Conservation (phyloP, 2,888 invertebrate species). For the Drosophila lacicola region DNA sequence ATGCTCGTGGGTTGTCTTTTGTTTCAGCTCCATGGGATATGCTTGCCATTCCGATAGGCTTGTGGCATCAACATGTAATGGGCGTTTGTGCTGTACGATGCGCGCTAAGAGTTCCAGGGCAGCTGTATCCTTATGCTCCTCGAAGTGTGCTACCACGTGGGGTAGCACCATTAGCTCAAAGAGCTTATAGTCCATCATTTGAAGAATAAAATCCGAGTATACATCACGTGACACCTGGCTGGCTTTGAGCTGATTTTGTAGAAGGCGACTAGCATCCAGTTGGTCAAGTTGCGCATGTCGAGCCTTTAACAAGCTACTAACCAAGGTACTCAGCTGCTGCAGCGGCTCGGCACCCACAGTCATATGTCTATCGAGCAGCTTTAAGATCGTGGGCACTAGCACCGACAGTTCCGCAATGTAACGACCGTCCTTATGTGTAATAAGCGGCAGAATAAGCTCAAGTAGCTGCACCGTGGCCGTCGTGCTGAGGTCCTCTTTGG, state of each 20-base stretch:
- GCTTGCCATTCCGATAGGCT: slow-evolving; percentile 88
- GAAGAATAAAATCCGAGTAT: slow-evolving; percentile 88
- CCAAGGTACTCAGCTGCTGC: slow-evolving; percentile 82
- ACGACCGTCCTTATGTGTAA: slow-evolving; percentile 88
- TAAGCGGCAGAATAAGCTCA: slow-evolving; percentile 87
- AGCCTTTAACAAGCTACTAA: slow-evolving; percentile 87
- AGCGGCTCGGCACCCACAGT: slow-evolving; percentile 25
- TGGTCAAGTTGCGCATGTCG: slow-evolving; percentile 89
- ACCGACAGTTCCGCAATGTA: slow-evolving; percentile 87
- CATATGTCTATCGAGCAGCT: slow-evolving; percentile 59
- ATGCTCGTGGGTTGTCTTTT: slow-evolving; percentile 61
- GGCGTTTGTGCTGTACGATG: slow-evolving; percentile 89
- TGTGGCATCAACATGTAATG: slow-evolving; percentile 87
- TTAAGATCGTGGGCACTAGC: slow-evolving; percentile 87
- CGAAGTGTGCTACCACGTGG: slow-evolving; percentile 88
- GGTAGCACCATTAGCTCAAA: slow-evolving; percentile 91
- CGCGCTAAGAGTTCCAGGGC: slow-evolving; percentile 88
- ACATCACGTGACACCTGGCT: slow-evolving; percentile 86
- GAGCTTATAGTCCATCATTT: slow-evolving; percentile 88
- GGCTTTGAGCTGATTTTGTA: slow-evolving; percentile 88
- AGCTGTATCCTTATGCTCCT: slow-evolving; percentile 86
- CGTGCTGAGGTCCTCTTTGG: not conserved
- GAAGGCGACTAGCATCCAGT: slow-evolving; percentile 90
- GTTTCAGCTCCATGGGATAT: slow-evolving; percentile 88
- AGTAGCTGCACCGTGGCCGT: slow-evolving; percentile 43